Base-by-base conservation (phyloP, 2,888 invertebrate genomes). In the Mamestra brassicae region DNA sequence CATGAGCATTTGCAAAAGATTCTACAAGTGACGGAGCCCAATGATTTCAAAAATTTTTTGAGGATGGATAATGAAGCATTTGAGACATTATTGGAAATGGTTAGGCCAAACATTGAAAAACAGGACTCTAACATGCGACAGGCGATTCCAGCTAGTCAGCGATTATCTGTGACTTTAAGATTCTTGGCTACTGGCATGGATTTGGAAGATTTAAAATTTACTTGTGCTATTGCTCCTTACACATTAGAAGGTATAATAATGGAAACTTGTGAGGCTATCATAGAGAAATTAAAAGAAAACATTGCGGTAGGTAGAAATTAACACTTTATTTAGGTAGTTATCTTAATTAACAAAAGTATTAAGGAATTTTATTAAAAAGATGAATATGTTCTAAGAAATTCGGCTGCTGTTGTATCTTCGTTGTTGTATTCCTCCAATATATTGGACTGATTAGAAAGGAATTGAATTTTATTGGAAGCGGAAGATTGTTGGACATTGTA, bases 171-270 rank as follows among this genome's bases (percentile, higher is more conserved):
- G 52, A 78, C 77, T 66, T 70, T 77, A 66, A 74, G 78, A 70
- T 78, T 73, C 67, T 63, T 78, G 55, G 74, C 67, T 61, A 78
- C 66, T 71, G 77, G 74, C 67, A 62, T 55, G 38, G 74, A 73
- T 67, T 74, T 70, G 60, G 77, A 78, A 78, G 74, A 78, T 63
- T 78, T 71, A 74, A 76, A 78, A 64, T 78, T 74, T 78, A 61
- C 50, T 63, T 55, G 66, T 67, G 65, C 57, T 63, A 54, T 78
- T 71, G 70, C 78, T 62, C 78, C 74, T 74, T 70, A 74, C 60
- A 78, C 74, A 67, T 74, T 77, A 57, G 61, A 61, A 60, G 52
- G 52, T 55, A 77, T 77, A 61, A 77, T 77, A 60, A 66, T 70
- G 65, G 77, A 77, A 70, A 77, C 77, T 60, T 74, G 77, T 67